phyloP scores from a whole-genome alignment of 2,797 vertebrate genomes.

The Diceros bicornis region DNA sequence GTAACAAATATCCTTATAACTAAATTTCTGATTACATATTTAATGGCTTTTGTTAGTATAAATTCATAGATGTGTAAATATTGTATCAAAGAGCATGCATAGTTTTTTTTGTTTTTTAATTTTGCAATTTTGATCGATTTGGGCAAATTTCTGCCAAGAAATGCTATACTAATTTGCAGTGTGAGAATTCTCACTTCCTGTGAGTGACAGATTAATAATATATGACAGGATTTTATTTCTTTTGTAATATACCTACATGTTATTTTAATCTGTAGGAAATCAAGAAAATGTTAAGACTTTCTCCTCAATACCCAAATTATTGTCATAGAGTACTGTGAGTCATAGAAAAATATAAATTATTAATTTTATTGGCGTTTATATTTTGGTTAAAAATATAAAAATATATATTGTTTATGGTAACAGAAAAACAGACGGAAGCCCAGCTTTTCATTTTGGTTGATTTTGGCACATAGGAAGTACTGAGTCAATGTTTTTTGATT shows the following conservation, averaged over 20 bases:
- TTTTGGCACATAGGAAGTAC: neutral
- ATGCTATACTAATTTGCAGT: neutral
- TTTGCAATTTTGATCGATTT: neutral
- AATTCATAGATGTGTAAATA: constrained; percentile 2
- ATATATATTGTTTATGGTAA: neutral
- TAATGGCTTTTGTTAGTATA: constrained; percentile 3
- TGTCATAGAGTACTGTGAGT: neutral
- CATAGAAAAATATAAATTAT: neutral
- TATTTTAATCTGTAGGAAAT: neutral
- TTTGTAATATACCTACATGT: neutral
- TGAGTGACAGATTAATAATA: neutral
- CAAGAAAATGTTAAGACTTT: neutral
- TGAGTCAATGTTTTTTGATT: neutral
- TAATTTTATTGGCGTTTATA: neutral
- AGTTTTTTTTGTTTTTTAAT: neutral
- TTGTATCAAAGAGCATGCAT: neutral
- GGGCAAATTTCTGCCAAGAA: constrained; percentile 5
- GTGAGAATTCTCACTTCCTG: neutral
- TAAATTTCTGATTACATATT: neutral
- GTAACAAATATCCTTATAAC: neutral
- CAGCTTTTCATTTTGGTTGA: neutral
- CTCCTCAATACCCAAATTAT: neutral
- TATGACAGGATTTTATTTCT: neutral
- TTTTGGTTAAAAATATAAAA: constrained; percentile 43
- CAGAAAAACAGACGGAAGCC: neutral